Evolutionary conservation across 2,888 invertebrate species (phyloP), one percentile per base, ranked within the genome.

Genomic region (Barypeithes pellucidus): DNA sequence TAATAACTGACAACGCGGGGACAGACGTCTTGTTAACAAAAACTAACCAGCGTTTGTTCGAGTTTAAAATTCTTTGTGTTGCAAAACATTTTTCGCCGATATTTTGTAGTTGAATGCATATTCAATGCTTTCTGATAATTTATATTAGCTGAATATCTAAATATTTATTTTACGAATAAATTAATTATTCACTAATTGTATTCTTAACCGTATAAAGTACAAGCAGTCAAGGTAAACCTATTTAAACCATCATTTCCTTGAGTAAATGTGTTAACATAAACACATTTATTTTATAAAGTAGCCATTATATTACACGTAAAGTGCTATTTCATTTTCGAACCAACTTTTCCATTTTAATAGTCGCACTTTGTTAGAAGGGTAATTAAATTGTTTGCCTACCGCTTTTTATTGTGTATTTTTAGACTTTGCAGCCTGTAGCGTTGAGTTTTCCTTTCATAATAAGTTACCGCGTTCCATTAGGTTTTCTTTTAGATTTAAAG

Each of bases 391-490:
- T 29, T 24, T 59, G 67, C 33, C 9, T 18, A 59, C 22, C 22
- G 45, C 70, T 63, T 45, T 29, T 50, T 50, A 50, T 50, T 50
- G 50, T 50, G 29, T 47, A 41, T 63, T 45, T 63, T 33, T 47
- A 63, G 41, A 50, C 45, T 50, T 59, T 43, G 33, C 54, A 54
- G 24, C 45, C 60, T 43, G 20, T 14, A 60, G 36, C 43, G 14
- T 43, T 20, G 60, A 60, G 60, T 60, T 60, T 60, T 60, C 22
- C 24, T 39, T 60, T 60, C 41, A 39, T 41, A 41, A 41, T 60
- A 50, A 24, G 12, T 50, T 50, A 20, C 50, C 20, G 50, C 22
- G 22, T 50, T 50, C n/a, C 50, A 50, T 50, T 50, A 24, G 50
- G 24, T 50, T 50, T 50, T n/a, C 20, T 16, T 50, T 50, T 20